Evolutionary conservation across 1,140 invertebrate genomes (phyloP), one percentile per base, ranked within the genome.

Genomic region (Drosophila pseudoananassae): DNA sequence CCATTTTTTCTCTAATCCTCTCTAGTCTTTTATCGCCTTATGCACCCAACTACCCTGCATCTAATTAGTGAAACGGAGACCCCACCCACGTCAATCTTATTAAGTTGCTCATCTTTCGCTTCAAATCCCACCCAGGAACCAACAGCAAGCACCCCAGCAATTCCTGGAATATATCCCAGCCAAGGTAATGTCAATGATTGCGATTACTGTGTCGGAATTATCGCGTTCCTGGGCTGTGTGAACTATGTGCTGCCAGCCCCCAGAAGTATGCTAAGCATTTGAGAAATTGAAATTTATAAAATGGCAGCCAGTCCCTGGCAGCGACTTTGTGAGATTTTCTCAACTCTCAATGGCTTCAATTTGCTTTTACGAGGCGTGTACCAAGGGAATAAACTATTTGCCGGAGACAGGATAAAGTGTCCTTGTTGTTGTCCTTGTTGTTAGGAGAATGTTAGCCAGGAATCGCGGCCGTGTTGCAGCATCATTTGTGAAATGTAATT

Each of bases 241-340:
- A 74, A 74, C 51, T 74, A 71, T 71, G 65, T 65, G 36, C 9
- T 29, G 7, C 45, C 40, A 61, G 23, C 60, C 70, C 81, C 76
- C 81, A 23, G 43, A 57, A 82, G 83, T 79, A 88, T 88, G 83
- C 83, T 83, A 83, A 83, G 43, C 78, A 83, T 88, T 88, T 79
- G 52, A 83, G 78, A 88, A 88, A 88, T 88, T 88, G 83, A 88
- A 88, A 88, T 88, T 88, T 88, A 88, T 83, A 88, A 88, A 79
- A 78, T 40, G 31, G 52, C 55, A 25, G 52, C 55, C 40, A 54
- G 52, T 47, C 23, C 43, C 51, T 46, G 46, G 23, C 29, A 33
- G 38, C 20, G 59, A 74, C 56, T 72, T 75, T 55, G 74, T 45
- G 64, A 65, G 78, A 82, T 88, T 88, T 87, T 56, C 40, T 70